A percentile compares a stretch with the other conserved stretches of the same genome.
phyloP scores from a whole-genome alignment of 2,888 invertebrate genomes.

The Philopedon plagiatum region DNA sequence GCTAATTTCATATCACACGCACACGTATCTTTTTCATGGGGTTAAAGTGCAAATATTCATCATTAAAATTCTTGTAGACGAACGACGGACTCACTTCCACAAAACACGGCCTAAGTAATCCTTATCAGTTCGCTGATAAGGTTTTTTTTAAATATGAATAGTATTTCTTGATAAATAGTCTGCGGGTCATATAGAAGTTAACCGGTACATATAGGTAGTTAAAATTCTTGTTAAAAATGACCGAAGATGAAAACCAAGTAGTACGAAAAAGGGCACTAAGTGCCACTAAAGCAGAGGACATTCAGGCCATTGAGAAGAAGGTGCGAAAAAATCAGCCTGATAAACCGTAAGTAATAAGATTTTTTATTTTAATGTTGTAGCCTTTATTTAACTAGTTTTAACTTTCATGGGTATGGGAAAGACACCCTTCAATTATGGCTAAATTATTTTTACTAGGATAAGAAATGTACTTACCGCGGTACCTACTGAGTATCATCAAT shows the following conservation, averaged over 20 bases:
- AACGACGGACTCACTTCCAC: background rate
- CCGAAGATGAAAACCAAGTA: constrained; percentile 65
- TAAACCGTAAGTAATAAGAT: constrained; percentile 81
- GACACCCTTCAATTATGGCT: too few species aligned
- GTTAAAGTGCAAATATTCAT: constrained; percentile 10
- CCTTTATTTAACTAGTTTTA: too few species aligned
- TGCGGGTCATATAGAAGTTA: background rate
- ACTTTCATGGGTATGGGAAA: too few species aligned
- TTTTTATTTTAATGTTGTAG: background rate
- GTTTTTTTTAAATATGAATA: constrained; percentile 16
- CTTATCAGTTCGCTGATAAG: constrained; percentile 18
- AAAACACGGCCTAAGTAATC: constrained; percentile 2
- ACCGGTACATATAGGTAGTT: too few species aligned
- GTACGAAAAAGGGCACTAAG: constrained; percentile 85
- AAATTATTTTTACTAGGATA: too few species aligned
- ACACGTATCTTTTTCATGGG: background rate
- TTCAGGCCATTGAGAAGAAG: constrained; percentile 84
- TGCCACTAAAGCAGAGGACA: constrained; percentile 90
- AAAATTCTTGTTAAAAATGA: constrained; percentile 57
- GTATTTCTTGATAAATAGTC: background rate
- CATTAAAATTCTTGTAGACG: background rate
- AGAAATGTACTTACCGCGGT: too few species aligned
- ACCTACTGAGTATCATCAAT: too few species aligned
- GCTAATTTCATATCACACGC: too few species aligned
- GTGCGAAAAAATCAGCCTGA: constrained; percentile 86